Conservation (phyloP, 2,888 invertebrate genomes). For the Sicus ferrugineus region DNA sequence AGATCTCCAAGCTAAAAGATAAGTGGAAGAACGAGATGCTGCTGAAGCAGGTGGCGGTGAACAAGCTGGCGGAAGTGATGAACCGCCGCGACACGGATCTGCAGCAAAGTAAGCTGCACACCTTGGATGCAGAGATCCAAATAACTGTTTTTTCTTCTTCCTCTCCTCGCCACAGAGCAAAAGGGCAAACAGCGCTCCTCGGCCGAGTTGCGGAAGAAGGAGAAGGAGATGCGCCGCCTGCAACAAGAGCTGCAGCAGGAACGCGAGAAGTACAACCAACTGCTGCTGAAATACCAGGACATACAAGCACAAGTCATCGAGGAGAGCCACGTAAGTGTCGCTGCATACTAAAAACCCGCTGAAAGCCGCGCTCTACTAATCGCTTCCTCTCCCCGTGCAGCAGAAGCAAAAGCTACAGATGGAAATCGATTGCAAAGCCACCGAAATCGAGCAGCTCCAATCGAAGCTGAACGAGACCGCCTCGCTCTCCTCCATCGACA, state of each 20-base stretch:
- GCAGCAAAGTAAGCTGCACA: slow-evolving; percentile 70
- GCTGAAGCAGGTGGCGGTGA: slow-evolving; percentile 92
- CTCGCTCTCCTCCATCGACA: slow-evolving; percentile 89
- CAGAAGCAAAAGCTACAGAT: slow-evolving; percentile 81
- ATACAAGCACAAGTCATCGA: slow-evolving; percentile 82
- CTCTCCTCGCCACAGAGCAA: slow-evolving; percentile 66
- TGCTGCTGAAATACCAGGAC: slow-evolving; percentile 86
- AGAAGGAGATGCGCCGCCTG: slow-evolving; percentile 92
- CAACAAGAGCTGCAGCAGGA: slow-evolving; percentile 94
- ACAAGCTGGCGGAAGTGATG: slow-evolving; percentile 97
- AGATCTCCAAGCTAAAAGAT: slow-evolving; percentile 80
- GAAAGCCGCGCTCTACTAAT: background rate
- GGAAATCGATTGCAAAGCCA: slow-evolving; percentile 97
- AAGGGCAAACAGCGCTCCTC: slow-evolving; percentile 82
- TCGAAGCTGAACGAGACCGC: slow-evolving; percentile 90
- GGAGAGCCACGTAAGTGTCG: slow-evolving; percentile 73
- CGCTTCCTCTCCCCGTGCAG: slow-evolving; percentile 43
- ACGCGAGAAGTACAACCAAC: slow-evolving; percentile 91
- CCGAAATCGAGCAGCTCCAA: slow-evolving; percentile 91
- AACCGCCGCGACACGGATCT: slow-evolving; percentile 79
- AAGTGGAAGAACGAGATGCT: slow-evolving; percentile 87
- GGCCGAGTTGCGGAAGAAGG: slow-evolving; percentile 84
- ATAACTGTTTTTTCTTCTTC: background rate
- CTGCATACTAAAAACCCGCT: background rate
- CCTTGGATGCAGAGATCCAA: background rate